Percentiles rank a stretch among this genome's conserved stretches.
Conservation (phyloP, 2,113 vertebrate genomes). For the Oryzias celebensis region DNA sequence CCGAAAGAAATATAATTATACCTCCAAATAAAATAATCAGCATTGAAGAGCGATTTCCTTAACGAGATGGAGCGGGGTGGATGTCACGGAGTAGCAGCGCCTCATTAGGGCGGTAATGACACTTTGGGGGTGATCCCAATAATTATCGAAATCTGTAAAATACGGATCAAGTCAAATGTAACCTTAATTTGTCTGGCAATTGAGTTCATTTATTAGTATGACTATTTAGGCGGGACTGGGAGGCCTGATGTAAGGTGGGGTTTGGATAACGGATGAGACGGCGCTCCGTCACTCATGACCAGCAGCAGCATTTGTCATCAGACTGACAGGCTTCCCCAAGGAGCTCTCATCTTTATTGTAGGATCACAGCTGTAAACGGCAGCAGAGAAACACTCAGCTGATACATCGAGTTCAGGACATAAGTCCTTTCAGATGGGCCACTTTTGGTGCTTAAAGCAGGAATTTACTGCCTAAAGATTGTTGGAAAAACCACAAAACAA, state of each 20-base stretch:
- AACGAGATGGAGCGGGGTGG: constrained; percentile 95
- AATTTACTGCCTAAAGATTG: background rate
- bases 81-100: constrained; percentile 96
- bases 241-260: constrained; percentile 31
- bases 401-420: too few relatives aligned
- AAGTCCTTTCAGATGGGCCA: background rate
- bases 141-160: constrained; percentile 81
- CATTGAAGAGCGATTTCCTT: constrained; percentile 99
- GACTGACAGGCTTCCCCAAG: constrained; percentile 32
- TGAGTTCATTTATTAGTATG: constrained; percentile 66
- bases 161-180: constrained; percentile 78
- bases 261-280: constrained; percentile 25
- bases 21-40: constrained; percentile 99
- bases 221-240: constrained; percentile 61
- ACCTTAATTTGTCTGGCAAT: constrained; percentile 75
- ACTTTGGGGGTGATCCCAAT: constrained; percentile 88
- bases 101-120: constrained; percentile 97
- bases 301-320: constrained; percentile 34
- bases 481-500: background rate
- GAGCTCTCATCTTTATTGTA: constrained; percentile 36
- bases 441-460: background rate
- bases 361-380: too few relatives aligned
- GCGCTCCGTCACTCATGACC: constrained; percentile 29
- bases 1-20: constrained; percentile 99
- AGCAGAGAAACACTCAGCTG: background rate